phyloP scores from a whole-genome alignment of 2,113 vertebrate species.

The Antechinus stuartii region DNA sequence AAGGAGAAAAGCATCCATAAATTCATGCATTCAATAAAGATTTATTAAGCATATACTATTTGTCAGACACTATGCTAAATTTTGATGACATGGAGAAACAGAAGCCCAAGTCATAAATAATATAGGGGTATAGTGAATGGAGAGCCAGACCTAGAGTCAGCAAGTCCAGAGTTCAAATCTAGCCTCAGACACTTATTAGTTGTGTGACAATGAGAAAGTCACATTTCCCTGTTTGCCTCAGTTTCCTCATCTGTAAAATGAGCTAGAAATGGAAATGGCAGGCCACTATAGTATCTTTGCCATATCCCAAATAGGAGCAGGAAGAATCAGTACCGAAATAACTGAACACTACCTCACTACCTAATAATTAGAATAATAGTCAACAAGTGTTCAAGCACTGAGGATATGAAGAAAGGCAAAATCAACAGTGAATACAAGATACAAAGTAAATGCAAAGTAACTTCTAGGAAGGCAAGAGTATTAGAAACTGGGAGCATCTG shows the following conservation, averaged over 20 bases:
- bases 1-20: neutral
- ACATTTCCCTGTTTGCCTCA: neutral
- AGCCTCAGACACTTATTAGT: neutral
- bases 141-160: neutral
- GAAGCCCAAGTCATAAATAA: neutral
- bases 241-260: neutral
- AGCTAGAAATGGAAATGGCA: neutral
- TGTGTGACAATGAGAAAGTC: neutral
- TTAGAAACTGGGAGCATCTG: neutral
- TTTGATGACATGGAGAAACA: neutral
- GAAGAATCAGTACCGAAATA: too few species aligned
- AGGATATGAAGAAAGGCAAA: neutral
- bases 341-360: neutral
- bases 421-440: neutral
- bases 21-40: neutral
- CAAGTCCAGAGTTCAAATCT: neutral
- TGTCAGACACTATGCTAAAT: neutral
- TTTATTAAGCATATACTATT: neutral
- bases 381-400: neutral
- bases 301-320: neutral
- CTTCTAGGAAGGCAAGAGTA: neutral
- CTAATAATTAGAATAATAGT: neutral
- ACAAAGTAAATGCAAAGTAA: neutral
- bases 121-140: neutral
- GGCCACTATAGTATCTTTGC: neutral